These are phyloP conservation scores for Euglossa dilemma DNA, from an alignment of 1,140 invertebrate species.

Conservation along the genomic window DNA sequence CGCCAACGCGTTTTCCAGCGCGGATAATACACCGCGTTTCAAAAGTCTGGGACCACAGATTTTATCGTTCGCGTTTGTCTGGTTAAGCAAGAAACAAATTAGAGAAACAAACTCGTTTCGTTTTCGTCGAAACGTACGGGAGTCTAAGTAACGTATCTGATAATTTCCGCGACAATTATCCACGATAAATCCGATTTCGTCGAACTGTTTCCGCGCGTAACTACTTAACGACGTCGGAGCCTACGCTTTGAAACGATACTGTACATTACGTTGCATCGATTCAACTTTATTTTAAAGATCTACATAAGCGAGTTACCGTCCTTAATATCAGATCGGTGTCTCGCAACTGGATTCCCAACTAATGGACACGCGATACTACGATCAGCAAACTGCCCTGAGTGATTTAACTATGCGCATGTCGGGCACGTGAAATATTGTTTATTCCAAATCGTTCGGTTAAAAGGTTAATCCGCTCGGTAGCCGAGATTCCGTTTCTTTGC, in stretches of 20 bases:
- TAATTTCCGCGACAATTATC: too few species aligned
- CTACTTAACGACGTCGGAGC: background rate
- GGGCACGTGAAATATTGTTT: background rate
- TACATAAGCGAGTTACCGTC: background rate
- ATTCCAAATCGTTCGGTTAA: conserved; percentile 7
- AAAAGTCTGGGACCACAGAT: background rate
- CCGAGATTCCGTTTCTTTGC: background rate
- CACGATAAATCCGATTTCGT: too few species aligned
- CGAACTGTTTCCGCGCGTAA: too few species aligned
- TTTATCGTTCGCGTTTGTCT: background rate
- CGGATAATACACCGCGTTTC: background rate
- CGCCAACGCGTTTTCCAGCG: background rate
- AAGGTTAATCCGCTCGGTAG: conserved; percentile 16
- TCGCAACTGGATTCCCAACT: background rate
- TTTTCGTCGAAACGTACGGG: background rate
- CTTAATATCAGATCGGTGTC: background rate
- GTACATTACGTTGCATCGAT: too few species aligned
- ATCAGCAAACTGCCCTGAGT: background rate
- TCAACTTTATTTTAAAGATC: background rate
- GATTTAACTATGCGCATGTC: background rate
- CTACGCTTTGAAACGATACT: background rate
- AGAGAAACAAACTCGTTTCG: background rate
- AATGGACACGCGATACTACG: background rate
- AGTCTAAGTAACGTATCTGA: too few species aligned
- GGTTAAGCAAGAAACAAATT: too few species aligned